phyloP scores from a whole-genome alignment of 1,140 invertebrate species.

The Platyura marginata region DNA sequence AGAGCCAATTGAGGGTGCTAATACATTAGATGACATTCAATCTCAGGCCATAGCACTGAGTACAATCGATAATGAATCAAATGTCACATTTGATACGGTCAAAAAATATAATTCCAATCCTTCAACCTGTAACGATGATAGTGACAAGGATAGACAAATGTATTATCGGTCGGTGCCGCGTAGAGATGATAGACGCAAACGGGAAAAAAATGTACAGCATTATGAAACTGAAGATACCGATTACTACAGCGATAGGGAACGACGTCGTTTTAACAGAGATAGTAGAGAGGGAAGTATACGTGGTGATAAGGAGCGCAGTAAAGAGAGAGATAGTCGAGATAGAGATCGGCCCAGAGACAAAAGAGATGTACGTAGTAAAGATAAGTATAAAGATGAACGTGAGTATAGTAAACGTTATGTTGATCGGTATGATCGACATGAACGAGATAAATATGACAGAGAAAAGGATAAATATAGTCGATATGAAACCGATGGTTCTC shows the following conservation, averaged over 20 bases:
- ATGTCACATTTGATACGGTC: background rate
- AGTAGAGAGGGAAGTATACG: background rate
- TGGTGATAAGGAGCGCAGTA: slow-evolving; percentile 10
- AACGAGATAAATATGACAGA: background rate
- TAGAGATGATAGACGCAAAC: slow-evolving; percentile 14
- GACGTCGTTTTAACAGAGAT: background rate
- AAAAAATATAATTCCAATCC: slow-evolving; percentile 5
- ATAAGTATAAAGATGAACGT: slow-evolving; percentile 8
- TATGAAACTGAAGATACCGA: slow-evolving; percentile 32
- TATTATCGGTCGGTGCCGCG: slow-evolving; percentile 16
- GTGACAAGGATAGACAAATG: background rate
- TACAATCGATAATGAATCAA: background rate
- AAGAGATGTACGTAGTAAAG: too few species aligned
- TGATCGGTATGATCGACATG: slow-evolving; percentile 3
- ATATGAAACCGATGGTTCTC: slow-evolving; percentile 9
- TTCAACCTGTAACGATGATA: slow-evolving; percentile 8
- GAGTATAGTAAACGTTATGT: slow-evolving; percentile 2
- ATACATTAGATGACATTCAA: background rate
- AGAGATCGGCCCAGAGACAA: background rate
- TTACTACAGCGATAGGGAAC: slow-evolving; percentile 26
- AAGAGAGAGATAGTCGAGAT: slow-evolving; percentile 5
- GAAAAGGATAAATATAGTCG: slow-evolving; percentile 1
- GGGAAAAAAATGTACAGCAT: slow-evolving; percentile 11
- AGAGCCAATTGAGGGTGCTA: slow-evolving; percentile 8
- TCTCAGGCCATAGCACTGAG: background rate